These are phyloP conservation scores for Nannobrachium achirus DNA, from an alignment of 2,113 vertebrate species.

Conservation along the genomic window DNA sequence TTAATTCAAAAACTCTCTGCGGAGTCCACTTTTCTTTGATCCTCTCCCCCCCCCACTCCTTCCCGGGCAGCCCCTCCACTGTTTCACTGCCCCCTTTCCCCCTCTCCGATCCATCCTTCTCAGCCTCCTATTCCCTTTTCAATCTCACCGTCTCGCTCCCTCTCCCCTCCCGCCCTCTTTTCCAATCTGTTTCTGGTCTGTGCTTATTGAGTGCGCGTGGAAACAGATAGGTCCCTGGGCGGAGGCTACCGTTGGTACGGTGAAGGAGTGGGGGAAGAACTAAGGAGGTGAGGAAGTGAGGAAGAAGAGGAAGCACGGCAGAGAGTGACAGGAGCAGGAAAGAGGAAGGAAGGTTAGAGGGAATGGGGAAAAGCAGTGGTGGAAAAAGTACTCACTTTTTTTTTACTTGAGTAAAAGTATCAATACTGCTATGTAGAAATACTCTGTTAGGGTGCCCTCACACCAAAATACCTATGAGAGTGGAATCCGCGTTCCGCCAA, in stretches of 20 bases:
- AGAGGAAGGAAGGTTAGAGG: conserved; percentile 41
- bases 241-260: neutral
- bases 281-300: neutral
- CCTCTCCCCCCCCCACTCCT: conserved; percentile 30
- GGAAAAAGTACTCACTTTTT: too few species aligned
- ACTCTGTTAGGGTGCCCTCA: too few species aligned
- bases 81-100: neutral
- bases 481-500: too few species aligned
- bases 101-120: conserved; percentile 46
- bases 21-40: conserved; percentile 69
- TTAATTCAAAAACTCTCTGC: conserved; percentile 67
- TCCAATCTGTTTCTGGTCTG: neutral
- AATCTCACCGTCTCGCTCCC: conserved; percentile 14
- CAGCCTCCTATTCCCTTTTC: conserved; percentile 47
- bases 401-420: too few species aligned
- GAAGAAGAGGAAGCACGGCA: neutral
- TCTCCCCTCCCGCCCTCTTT: neutral
- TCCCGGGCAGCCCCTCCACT: conserved; percentile 13
- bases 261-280: neutral
- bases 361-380: conserved; percentile 25
- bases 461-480: too few species aligned
- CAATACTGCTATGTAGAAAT: too few species aligned
- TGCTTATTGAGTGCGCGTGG: neutral
- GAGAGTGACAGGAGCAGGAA: neutral
- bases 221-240: neutral